Evolutionary conservation across 2,888 invertebrate genomes (phyloP), one percentile per base, ranked within the genome.

Genomic region (Drosophila diplacantha): DNA sequence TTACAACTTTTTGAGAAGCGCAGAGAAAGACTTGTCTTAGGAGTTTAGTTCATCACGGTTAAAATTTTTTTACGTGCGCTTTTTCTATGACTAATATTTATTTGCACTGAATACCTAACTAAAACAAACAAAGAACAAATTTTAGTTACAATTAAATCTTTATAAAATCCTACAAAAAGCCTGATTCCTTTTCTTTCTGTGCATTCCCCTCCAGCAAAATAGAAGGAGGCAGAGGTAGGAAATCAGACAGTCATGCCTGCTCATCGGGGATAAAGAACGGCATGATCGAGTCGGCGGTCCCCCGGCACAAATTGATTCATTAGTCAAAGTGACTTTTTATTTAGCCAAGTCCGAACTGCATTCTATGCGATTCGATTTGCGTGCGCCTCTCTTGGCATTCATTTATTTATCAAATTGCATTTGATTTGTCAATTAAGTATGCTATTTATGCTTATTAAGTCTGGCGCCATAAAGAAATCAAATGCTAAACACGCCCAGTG

Each of bases 271-370:
- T 32, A 59, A 56, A 68, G 73, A 74, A 77, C 77, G 68, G 77
- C 77, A 80, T 77, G 69, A 75, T 77, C 68, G 69, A 69, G 53
- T 81, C 70, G 76, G 68, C 26, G 49, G 37, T 29, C 29, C 29
- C 29, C 81, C 65, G 80, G 82, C 83, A 46, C 44, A 83, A 81
- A 81, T 81, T 81, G 84, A 84, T 81, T 81, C 81, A 81, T 81
- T 84, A 81, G 81, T 82, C 83, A 84, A 81, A 81, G 81, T 84
- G 84, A 84, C 84, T 84, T 71, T 72, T 84, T 82, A 82, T 75
- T 82, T 77, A 77, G 72, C 53, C 63, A 56, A 29, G 68, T 37
- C 60, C 35, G 46, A 47, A 14, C 59, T 41, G 71, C 59, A 56
- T 57, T 73, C 58, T 55, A 39, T 60, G 53, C 61, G 52, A 35